phyloP scores from a whole-genome alignment of 2,113 vertebrate genomes.

The Maccullochella peelii region DNA sequence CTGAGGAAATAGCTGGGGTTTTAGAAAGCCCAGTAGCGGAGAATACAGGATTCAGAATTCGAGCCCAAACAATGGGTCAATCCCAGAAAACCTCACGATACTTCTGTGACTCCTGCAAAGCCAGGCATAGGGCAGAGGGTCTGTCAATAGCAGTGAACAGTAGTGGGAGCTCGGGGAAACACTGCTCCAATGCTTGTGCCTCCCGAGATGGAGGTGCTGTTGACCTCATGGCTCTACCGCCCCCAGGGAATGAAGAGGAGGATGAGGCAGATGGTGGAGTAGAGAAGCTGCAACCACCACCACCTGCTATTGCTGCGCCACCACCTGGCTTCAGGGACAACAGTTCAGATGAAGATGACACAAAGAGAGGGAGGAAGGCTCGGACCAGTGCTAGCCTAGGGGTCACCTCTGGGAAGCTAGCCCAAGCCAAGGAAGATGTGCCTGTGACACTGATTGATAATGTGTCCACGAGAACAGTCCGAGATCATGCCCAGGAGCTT shows the following conservation, averaged over 20 bases:
- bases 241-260: constrained; percentile 92
- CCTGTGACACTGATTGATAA: constrained; percentile 96
- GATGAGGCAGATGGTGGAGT: constrained; percentile 78
- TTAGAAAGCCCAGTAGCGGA: constrained; percentile 80
- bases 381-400: constrained; percentile 39
- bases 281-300: constrained; percentile 86
- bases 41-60: constrained; percentile 85
- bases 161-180: constrained; percentile 77
- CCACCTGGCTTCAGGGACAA: constrained; percentile 98
- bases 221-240: constrained; percentile 94
- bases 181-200: constrained; percentile 84
- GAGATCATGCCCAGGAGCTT: constrained; percentile 96
- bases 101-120: constrained; percentile 96
- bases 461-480: constrained; percentile 92
- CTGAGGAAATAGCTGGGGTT: constrained; percentile 84
- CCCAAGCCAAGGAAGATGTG: constrained; percentile 88
- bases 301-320: constrained; percentile 92
- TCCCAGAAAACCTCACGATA: constrained; percentile 85
- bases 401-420: constrained; percentile 57
- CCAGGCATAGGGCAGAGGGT: constrained; percentile 87
- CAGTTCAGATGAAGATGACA: constrained; percentile 96
- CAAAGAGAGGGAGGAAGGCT: constrained; percentile 87
- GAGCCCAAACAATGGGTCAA: constrained; percentile 91
- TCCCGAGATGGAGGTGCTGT: constrained; percentile 90
- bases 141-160: constrained; percentile 50